A percentile compares a stretch with the other conserved stretches of the same genome.
phyloP scores from a whole-genome alignment of 2,113 vertebrate species.

The Erythrocebus patas region DNA sequence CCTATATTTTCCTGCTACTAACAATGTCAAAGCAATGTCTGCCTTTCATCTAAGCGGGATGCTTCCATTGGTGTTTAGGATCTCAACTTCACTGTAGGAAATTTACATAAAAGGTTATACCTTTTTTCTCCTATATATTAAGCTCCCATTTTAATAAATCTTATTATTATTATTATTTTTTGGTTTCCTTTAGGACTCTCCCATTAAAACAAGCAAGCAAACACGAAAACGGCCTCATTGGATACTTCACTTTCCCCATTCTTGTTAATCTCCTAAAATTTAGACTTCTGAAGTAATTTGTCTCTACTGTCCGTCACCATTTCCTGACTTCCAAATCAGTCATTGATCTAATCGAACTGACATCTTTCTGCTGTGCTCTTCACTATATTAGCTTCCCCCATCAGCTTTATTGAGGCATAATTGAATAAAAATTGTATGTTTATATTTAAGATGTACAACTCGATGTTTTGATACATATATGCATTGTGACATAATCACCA shows the following conservation, averaged over 20 bases:
- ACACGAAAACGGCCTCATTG: neutral
- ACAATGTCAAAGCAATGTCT: neutral
- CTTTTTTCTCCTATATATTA: neutral
- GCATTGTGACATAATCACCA: neutral
- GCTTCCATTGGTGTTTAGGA: neutral
- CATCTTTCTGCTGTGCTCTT: neutral
- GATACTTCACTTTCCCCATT: neutral
- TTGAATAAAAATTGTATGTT: neutral
- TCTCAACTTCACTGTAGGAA: neutral
- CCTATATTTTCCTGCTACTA: neutral
- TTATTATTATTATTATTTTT: neutral
- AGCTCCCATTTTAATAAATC: neutral
- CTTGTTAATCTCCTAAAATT: neutral
- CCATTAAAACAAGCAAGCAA: neutral
- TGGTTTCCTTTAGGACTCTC: neutral
- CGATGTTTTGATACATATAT: neutral
- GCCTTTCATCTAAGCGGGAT: neutral
- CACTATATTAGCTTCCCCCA: rapidly evolving
- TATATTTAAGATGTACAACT: neutral
- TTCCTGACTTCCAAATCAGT: neutral
- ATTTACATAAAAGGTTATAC: neutral
- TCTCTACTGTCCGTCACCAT: neutral
- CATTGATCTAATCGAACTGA: neutral
- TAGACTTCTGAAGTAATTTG: neutral
- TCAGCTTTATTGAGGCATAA: neutral